Conservation (phyloP, 2,888 invertebrate species). For the Hydrotaea diabolus region DNA sequence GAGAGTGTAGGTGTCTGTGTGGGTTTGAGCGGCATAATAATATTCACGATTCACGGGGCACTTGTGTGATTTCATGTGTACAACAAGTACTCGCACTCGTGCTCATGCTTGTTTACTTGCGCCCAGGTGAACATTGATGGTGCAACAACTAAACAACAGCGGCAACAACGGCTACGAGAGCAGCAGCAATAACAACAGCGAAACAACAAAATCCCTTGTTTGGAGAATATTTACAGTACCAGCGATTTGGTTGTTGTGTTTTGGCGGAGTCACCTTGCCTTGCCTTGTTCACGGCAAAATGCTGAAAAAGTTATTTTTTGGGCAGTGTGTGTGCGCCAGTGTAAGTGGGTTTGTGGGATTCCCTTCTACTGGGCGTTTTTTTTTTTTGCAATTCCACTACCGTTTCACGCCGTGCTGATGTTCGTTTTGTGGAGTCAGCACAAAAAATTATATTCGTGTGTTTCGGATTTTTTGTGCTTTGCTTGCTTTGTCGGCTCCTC, state of each 20-base stretch:
- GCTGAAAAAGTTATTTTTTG: constrained; percentile 27
- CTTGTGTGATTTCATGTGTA: constrained; percentile 63
- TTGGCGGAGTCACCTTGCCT: neutral
- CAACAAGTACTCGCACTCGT: constrained; percentile 47
- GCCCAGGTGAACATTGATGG: constrained; percentile 46
- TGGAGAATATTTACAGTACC: constrained; percentile 62
- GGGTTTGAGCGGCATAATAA: constrained; percentile 23
- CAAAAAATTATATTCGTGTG: constrained; percentile 41
- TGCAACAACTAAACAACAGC: constrained; percentile 30
- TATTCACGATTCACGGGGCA: constrained; percentile 48
- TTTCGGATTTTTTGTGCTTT: constrained; percentile 31
- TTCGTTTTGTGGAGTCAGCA: constrained; percentile 56
- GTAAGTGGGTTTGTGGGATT: neutral
- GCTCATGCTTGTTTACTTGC: constrained; percentile 49
- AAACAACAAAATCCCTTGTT: constrained; percentile 29
- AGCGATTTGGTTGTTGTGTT: constrained; percentile 42
- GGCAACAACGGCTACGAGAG: constrained; percentile 23
- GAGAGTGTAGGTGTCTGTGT: constrained; percentile 23
- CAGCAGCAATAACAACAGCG: neutral
- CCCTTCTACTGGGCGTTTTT: neutral
- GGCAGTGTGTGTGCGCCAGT: constrained; percentile 5
- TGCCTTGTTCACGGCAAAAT: constrained; percentile 21
- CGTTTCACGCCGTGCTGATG: constrained; percentile 38
- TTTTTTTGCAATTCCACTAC: constrained; percentile 55
- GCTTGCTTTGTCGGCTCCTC: constrained; percentile 33